Percentiles rank a stretch among this genome's conserved stretches.
Conservation (phyloP, 2,888 invertebrate genomes). For the Agrilus cyanescens region DNA sequence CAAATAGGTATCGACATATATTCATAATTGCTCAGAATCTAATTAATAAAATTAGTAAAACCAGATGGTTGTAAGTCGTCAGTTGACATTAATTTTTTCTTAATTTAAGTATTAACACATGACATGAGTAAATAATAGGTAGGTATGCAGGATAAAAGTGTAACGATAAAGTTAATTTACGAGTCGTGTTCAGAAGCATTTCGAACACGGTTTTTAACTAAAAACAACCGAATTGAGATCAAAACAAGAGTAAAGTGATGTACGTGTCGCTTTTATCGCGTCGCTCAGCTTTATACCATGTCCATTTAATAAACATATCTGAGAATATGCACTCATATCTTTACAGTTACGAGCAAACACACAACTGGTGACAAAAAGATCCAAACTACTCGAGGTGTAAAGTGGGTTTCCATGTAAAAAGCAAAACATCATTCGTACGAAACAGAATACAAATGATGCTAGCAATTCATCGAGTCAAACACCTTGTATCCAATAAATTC, state of each 20-base stretch:
- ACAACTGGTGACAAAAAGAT: slow-evolving; percentile 28
- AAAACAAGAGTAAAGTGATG: too few species aligned
- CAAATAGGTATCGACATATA: too few species aligned
- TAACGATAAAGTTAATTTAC: not conserved
- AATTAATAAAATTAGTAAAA: too few species aligned
- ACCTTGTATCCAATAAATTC: slow-evolving; percentile 41
- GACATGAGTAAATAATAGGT: too few species aligned
- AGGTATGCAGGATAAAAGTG: too few species aligned
- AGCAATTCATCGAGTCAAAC: slow-evolving; percentile 39
- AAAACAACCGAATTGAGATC: too few species aligned
- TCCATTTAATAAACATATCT: slow-evolving; percentile 39
- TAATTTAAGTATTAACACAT: too few species aligned
- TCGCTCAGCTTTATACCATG: slow-evolving; percentile 28
- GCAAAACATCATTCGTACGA: slow-evolving; percentile 36
- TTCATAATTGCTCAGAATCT: too few species aligned
- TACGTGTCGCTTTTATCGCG: slow-evolving; percentile 16
- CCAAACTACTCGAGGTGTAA: slow-evolving; percentile 32
- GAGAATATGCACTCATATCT: slow-evolving; percentile 30
- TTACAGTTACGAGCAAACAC: slow-evolving; percentile 29
- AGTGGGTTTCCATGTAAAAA: slow-evolving; percentile 40
- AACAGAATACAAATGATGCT: slow-evolving; percentile 39
- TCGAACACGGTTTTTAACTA: not conserved
- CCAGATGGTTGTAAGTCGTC: too few species aligned
- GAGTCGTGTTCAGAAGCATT: not conserved
- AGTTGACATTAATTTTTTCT: too few species aligned